Conservation (phyloP, 2,113 vertebrate species). For the Pteronura brasiliensis region DNA sequence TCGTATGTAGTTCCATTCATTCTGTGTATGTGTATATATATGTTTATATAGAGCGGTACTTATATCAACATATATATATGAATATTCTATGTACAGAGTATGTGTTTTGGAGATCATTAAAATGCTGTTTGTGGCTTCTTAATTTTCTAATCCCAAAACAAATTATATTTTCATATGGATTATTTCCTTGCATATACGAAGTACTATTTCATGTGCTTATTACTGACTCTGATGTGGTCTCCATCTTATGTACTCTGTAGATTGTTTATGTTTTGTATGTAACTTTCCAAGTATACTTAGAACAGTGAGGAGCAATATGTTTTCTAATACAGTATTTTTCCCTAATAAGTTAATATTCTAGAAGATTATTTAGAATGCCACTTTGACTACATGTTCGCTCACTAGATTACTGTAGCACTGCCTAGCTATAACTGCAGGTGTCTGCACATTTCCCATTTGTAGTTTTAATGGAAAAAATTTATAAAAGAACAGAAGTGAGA, state of each 20-base stretch:
- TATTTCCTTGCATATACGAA: constrained; percentile 41
- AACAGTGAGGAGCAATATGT: constrained; percentile 60
- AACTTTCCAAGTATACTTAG: constrained; percentile 68
- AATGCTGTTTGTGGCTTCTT: constrained; percentile 67
- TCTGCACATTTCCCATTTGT: constrained; percentile 47
- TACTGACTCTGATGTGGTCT: constrained; percentile 67
- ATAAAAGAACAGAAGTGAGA: not conserved
- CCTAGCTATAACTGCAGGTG: constrained; percentile 29
- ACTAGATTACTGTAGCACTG: not conserved
- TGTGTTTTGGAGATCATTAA: constrained; percentile 83
- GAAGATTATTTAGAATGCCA: not conserved
- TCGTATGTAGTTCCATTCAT: constrained; percentile 81
- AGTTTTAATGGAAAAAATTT: constrained; percentile 26
- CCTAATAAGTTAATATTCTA: not conserved
- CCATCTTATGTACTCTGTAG: constrained; percentile 85
- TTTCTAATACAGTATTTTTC: not conserved
- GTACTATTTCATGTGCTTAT: not conserved
- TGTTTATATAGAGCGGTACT: constrained; percentile 66
- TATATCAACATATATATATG: constrained; percentile 82
- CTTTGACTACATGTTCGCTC: not conserved
- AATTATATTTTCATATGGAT: constrained; percentile 35
- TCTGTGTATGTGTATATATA: constrained; percentile 80
- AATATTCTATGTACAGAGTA: constrained; percentile 84
- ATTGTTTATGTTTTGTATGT: constrained; percentile 82
- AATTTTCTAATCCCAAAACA: constrained; percentile 57